These are phyloP conservation scores for Andinoacara biseriatus DNA, from an alignment of 2,113 vertebrate genomes.

Conservation along the genomic window DNA sequence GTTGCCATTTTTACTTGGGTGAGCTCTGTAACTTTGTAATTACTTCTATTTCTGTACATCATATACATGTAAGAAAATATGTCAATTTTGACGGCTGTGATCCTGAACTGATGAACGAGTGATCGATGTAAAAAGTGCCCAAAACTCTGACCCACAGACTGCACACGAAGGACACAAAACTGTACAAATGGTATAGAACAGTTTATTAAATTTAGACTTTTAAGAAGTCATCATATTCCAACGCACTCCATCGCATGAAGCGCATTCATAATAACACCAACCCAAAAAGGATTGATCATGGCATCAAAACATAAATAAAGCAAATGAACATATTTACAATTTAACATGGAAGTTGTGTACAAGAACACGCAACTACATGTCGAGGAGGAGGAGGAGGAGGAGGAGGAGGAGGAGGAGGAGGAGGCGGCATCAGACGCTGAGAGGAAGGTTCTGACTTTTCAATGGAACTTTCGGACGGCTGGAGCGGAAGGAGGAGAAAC, in stretches of 20 bases:
- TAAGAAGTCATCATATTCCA: constrained; percentile 98
- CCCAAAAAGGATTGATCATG: constrained; percentile 94
- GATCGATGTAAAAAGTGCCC: neutral
- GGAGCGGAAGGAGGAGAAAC: neutral
- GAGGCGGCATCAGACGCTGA: neutral
- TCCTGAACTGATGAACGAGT: neutral
- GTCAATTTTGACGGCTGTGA: neutral
- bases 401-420: constrained; percentile 3
- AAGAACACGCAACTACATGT: constrained; percentile 37
- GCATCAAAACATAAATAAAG: constrained; percentile 94
- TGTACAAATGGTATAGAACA: constrained; percentile 82
- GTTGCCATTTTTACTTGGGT: neutral
- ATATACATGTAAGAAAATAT: neutral
- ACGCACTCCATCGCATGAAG: constrained; percentile 85
- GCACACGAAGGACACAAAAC: constrained; percentile 53
- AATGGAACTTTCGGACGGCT: neutral
- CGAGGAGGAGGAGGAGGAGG: neutral
- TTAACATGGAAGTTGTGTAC: constrained; percentile 59
- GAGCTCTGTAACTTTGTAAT: neutral
- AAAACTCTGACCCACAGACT: constrained; percentile 36
- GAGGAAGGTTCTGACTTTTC: neutral
- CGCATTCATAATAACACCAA: constrained; percentile 89
- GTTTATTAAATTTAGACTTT: constrained; percentile 99
- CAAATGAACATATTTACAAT: constrained; percentile 86
- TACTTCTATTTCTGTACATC: neutral